Evolutionary conservation across 2,888 invertebrate species (phyloP).

Genomic region (Melitaea athalia): DNA sequence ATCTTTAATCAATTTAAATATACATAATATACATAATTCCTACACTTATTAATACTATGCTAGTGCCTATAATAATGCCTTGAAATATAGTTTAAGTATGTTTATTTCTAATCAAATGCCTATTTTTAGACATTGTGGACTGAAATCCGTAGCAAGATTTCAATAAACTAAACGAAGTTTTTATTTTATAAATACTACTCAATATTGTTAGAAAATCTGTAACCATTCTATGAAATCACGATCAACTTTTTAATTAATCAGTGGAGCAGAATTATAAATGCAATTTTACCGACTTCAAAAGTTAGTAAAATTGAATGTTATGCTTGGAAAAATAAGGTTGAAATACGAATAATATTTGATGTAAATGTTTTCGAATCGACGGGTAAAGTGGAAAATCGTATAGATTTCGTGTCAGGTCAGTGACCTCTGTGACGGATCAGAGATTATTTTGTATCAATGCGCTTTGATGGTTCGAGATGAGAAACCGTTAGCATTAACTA

Average conservation of each 20-base stretch:
- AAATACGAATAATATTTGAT: constrained; percentile 3
- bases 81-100: too few relatives aligned
- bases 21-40: too few relatives aligned
- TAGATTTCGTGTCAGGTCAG: constrained; percentile 69
- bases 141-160: neutral
- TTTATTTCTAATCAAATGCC: too few relatives aligned
- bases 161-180: neutral
- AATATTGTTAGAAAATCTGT: neutral
- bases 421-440: constrained; percentile 69
- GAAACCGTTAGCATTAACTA: constrained; percentile 24
- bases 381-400: constrained; percentile 70
- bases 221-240: neutral
- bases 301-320: constrained; percentile 45
- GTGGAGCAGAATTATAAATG: constrained; percentile 3
- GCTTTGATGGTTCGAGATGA: constrained; percentile 42
- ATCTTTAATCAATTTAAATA: too few relatives aligned
- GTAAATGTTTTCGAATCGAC: constrained; percentile 71
- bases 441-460: constrained; percentile 43
- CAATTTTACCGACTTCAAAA: neutral
- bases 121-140: too few relatives aligned
- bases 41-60: too few relatives aligned
- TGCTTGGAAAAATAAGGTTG: constrained; percentile 45
- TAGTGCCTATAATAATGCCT: too few relatives aligned
- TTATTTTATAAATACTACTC: neutral
- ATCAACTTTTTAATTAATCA: neutral